These are phyloP conservation scores for Antedon mediterranea DNA, from an alignment of 53 echinoderm and acorn worm species.

Conservation along the genomic window DNA sequence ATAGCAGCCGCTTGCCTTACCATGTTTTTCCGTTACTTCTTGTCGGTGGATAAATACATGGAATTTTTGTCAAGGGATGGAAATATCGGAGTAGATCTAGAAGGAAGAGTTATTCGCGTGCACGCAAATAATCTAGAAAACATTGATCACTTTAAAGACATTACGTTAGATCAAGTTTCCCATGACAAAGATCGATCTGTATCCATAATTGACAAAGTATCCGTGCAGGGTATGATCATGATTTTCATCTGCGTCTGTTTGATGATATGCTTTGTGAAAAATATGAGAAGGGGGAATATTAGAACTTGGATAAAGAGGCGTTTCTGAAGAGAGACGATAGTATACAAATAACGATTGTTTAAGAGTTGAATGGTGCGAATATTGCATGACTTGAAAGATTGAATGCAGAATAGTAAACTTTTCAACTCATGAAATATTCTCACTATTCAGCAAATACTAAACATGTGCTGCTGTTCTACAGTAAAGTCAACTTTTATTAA, in stretches of 20 bases:
- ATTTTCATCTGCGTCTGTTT: background rate
- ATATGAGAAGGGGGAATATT: background rate
- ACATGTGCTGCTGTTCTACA: too few species aligned
- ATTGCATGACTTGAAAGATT: too few species aligned
- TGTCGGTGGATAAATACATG: background rate
- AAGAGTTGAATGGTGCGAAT: too few species aligned
- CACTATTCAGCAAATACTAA: too few species aligned
- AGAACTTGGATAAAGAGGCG: background rate
- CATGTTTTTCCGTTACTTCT: background rate
- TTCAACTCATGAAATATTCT: too few species aligned
- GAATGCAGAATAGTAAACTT: too few species aligned
- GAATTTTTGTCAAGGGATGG: background rate
- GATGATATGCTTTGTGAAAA: background rate
- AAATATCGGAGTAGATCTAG: background rate
- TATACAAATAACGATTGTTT: background rate
- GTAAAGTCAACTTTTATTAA: too few species aligned
- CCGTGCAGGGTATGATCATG: background rate
- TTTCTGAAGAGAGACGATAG: background rate
- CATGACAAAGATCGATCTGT: background rate
- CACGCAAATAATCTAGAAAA: background rate
- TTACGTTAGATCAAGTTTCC: background rate
- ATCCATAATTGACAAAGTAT: background rate
- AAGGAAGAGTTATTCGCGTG: background rate
- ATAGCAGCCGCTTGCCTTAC: background rate
- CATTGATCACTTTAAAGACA: background rate